Percentiles rank a stretch among this genome's conserved stretches.
Evolutionary conservation across 2,888 invertebrate genomes (phyloP).

Genomic region (Bellardia pandia): DNA sequence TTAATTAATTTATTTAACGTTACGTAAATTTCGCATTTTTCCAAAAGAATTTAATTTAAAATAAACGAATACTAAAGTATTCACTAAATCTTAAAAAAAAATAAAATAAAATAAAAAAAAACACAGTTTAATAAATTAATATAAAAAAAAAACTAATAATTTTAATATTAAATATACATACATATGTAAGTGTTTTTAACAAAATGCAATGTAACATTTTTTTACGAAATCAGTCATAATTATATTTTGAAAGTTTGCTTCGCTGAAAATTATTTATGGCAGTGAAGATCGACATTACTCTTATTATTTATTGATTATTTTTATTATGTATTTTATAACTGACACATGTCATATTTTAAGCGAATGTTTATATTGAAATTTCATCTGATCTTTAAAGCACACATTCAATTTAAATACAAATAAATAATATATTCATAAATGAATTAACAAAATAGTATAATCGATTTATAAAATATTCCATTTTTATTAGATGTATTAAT

Average conservation of each 20-base stretch:
- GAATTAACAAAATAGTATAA: slow-evolving; percentile 28
- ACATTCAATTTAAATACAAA: slow-evolving; percentile 44
- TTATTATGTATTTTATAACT: not conserved
- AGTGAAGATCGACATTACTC: not conserved
- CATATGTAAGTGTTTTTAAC: slow-evolving; percentile 59
- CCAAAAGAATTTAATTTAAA: slow-evolving; percentile 33
- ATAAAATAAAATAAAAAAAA: not conserved
- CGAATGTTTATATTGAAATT: not conserved
- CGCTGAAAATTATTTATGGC: not conserved
- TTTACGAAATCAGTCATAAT: slow-evolving; percentile 41
- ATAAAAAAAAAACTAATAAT: slow-evolving; percentile 8
- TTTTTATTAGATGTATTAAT: slow-evolving; percentile 68
- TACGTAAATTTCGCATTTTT: slow-evolving; percentile 1
- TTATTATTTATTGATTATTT: not conserved
- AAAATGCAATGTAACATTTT: slow-evolving; percentile 52
- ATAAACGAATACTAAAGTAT: slow-evolving; percentile 34
- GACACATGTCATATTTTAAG: not conserved
- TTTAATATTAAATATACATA: slow-evolving; percentile 17
- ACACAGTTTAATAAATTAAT: slow-evolving; percentile 4
- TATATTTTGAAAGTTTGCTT: slow-evolving; percentile 45
- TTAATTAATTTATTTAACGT: slow-evolving; percentile 14
- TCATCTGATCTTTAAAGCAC: slow-evolving; percentile 46
- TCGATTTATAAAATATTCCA: slow-evolving; percentile 63
- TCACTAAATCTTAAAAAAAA: slow-evolving; percentile 7
- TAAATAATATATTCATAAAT: slow-evolving; percentile 12